Base-by-base conservation (phyloP, 2,888 invertebrate species). In the Cephus nigrinus region DNA sequence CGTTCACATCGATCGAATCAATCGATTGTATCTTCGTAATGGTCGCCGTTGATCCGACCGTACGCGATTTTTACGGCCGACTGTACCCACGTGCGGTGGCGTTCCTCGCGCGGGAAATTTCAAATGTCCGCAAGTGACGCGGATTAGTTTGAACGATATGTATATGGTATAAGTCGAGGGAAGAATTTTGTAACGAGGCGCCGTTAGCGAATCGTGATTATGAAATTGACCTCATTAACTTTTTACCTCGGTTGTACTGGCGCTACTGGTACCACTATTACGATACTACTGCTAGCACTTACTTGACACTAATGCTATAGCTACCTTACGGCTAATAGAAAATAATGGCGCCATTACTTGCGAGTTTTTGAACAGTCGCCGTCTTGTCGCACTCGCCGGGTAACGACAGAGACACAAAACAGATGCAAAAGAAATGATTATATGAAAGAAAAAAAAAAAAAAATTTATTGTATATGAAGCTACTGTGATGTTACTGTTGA, bases 401-500 rank as follows among this genome's bases (percentile, higher is more conserved):
- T 84, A 86, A 87, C 84, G 83, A 86, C 55, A 55, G 55, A 55
- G 55, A 55, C 55, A 55, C 23, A 55, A 87, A 82, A 81, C 80
- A 79, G 80, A 81, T 79, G 75, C 72, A 73, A 76, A 77, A 82
- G 80, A 81, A 82, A 74, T 81, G 79, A 87, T 86, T 88, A 87
- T 86, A 83, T 86, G 80, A 86, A 80, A 35, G 35, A 35, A 35
- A 40, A 15, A 4, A 15, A 55, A 55, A 55, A 40, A 83, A 84
- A 86, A 86, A 86, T 88, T 88, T 90, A 90, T 89, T 90, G 89
- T 91, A 90, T 89, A 91, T 90, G 88, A 91, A 90, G 89, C 90
- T 89, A 89, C 91, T 91, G 91, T 90, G 90, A 91, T 90, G 90
- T 91, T 91, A 90, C 89, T 89, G 91, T 91, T 91, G 89, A 90